Evolutionary conservation across 2,888 invertebrate species (phyloP), one percentile per base, ranked within the genome.

Genomic region (Scaptomyza tumidula): DNA sequence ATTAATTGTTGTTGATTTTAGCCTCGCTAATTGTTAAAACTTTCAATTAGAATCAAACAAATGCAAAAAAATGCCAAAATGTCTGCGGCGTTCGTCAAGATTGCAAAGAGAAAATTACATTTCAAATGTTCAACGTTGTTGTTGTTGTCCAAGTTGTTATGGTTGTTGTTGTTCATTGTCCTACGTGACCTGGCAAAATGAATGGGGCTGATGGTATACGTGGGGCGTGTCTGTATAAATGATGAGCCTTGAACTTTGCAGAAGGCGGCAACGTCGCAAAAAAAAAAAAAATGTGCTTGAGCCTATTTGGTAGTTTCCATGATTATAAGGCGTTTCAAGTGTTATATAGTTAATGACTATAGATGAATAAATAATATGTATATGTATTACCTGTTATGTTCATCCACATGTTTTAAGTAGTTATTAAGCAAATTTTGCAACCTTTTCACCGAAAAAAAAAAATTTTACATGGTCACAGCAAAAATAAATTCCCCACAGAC

Each of bases 161-260:
- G 35, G 61, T 29, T 41, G 29, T 54, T 39, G 41, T 27, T 49
- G 55, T 46, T 68, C 46, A 52, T 58, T 70, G 76, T 60, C 55
- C 75, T 87, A 85, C 84, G 86, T 85, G 84, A 87, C 88, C 75
- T 59, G 41, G 66, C 85, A 61, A 70, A 80, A 81, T 80, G 66
- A 74, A 73, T 62, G 41, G 41, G 16, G 64, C 48, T 52, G 48
- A 44, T 59, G 63, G 19, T 41, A 31, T 33, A 66, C 29, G 33
- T 31, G 52, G 35, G 57, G 52, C 53, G 55, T 27, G 37, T 49
- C 56, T 43, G 49, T 37, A 48, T 61, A 83, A 64, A 65, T 67
- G 63, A 64, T 72, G 62, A 63, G 80, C 85, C 82, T 71, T 80
- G 78, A 87, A 85, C 88, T 82, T 80, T 73, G 62, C 33, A 59